Base-by-base conservation (phyloP, 2,113 vertebrate genomes). In the Alaudala cheleensis region DNA sequence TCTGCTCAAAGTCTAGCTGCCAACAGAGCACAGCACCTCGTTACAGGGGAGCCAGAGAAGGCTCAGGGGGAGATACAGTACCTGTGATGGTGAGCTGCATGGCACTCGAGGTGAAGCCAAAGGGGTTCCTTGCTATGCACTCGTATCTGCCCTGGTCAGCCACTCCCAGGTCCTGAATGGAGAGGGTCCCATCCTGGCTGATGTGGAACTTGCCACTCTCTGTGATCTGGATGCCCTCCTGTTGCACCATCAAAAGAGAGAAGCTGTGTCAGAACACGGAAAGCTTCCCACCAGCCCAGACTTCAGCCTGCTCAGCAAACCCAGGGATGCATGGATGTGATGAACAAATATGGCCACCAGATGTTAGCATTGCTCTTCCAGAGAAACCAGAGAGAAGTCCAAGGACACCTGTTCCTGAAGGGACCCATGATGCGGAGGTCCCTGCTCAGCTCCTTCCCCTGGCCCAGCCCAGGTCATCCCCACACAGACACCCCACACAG, bases 141-240 rank as follows among this genome's bases (percentile, higher is more conserved):
- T 98, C 97, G 1, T 98, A 98, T 96, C 94, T 97, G 47, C 97
- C 97, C 91, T 97, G 95, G 70, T 98, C 97, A 18, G 96, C 97
- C 93, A 97, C 88, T 0, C 97, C 97, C 7, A 98, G 95, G 67
- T 98, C 97, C 40, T 95, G 95, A 18, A 98, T 95, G 81, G 95
- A 96, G 24, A 98, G 96, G 22, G 95, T 94, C 67, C 97, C 97
- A 0, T 98, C 97, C 56, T 73, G 94, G 93, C 93, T 96, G 29
- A 98, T 31, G 34, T 95, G 96, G 94, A 98, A 98, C 79, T 98
- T 98, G 80, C 97, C 97, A 0, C 97, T 98, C 73, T 98, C 97
- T 3, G 97, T 98, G 95, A 98, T 97, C 84, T 97, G 97, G 93
- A 97, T 97, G 9, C 96, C 96, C 53, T 98, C 97, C 97, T 98